Percentiles rank a stretch among this genome's conserved stretches.
Evolutionary conservation across 1,140 invertebrate species (phyloP).

Genomic region (Phymorhynchus buccinoides): DNA sequence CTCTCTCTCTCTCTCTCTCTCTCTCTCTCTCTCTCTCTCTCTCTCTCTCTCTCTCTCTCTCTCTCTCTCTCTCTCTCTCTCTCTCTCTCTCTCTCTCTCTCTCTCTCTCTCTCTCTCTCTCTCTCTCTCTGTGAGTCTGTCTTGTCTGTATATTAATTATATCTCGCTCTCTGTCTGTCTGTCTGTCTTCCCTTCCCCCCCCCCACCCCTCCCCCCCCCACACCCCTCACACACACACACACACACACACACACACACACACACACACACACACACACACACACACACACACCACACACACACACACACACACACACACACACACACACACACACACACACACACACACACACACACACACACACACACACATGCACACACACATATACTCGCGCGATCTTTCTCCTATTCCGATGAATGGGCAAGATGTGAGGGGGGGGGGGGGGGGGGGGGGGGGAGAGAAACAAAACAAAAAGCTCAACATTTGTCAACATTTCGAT

Average conservation of each 20-base stretch:
- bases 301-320: constrained; percentile 29
- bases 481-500: too few species aligned
- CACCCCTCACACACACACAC: constrained; percentile 20
- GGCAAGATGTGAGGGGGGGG: background rate
- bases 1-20: background rate
- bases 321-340: constrained; percentile 35
- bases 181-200: background rate
- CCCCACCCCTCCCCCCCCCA: background rate
- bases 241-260: constrained; percentile 25
- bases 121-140: background rate
- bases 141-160: too few species aligned
- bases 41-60: constrained; percentile 24
- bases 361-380: constrained; percentile 16
- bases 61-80: constrained; percentile 4
- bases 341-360: constrained; percentile 34
- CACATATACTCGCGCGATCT: background rate
- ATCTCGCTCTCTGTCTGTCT: background rate
- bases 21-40: constrained; percentile 26
- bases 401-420: background rate
- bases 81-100: background rate
- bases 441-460: background rate
- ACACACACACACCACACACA: background rate
- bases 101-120: background rate
- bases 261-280: constrained; percentile 1
- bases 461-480: too few species aligned